Evolutionary conservation across 2,888 invertebrate species (phyloP).

Genomic region (Boloria selene): DNA sequence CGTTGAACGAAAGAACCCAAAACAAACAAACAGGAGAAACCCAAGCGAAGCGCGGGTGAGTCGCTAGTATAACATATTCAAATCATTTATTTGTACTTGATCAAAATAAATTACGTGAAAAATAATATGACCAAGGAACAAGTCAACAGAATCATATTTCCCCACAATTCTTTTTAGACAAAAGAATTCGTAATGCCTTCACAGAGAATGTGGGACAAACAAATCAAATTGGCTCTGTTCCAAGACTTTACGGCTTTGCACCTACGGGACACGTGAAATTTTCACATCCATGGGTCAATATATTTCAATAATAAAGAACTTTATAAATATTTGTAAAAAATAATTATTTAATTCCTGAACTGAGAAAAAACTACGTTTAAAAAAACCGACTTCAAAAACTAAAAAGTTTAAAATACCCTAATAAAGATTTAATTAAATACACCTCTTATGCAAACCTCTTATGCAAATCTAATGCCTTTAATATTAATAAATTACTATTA

Average conservation of each 20-base stretch:
- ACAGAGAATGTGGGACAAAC: slow-evolving; percentile 23
- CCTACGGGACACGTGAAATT: slow-evolving; percentile 1
- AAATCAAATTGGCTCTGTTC: slow-evolving; percentile 20
- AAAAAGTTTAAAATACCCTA: too few relatives aligned
- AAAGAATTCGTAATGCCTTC: slow-evolving; percentile 16
- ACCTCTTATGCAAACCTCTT: too few relatives aligned
- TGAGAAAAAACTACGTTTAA: too few relatives aligned
- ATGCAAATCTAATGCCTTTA: too few relatives aligned
- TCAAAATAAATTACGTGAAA: slow-evolving; percentile 13
- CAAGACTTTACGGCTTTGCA: slow-evolving; percentile 24
- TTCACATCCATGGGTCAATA: neutral
- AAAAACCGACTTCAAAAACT: too few relatives aligned
- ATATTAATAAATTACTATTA: too few relatives aligned
- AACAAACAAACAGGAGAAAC: too few relatives aligned
- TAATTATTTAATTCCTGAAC: too few relatives aligned
- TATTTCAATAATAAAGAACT: neutral
- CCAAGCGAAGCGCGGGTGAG: too few relatives aligned
- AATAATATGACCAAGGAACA: slow-evolving; percentile 6
- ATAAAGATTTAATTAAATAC: too few relatives aligned
- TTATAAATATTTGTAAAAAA: too few relatives aligned
- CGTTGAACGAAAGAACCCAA: too few relatives aligned
- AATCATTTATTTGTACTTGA: neutral
- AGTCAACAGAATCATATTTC: slow-evolving; percentile 2
- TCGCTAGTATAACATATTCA: neutral
- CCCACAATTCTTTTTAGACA: slow-evolving; percentile 8